Percentiles rank a stretch among this genome's conserved stretches.
Conservation (phyloP, 2,113 vertebrate species). For the Coturnix japonica region DNA sequence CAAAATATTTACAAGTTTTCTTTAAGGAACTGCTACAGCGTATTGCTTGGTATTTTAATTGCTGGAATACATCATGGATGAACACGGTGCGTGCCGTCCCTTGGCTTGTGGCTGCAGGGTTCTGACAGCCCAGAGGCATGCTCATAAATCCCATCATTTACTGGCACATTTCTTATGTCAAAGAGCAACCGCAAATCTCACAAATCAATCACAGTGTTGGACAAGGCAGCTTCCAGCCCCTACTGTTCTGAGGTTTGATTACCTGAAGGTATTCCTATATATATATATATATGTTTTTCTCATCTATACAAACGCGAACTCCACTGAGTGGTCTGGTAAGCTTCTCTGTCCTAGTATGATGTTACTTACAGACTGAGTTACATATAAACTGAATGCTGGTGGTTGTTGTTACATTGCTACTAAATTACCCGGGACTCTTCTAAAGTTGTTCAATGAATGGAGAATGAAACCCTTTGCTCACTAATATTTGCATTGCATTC, state of each 20-base stretch:
- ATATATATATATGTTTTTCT: neutral
- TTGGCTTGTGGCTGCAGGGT: rapidly evolving
- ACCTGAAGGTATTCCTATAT: neutral
- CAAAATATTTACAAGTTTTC: neutral
- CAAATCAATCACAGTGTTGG: neutral
- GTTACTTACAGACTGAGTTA: neutral
- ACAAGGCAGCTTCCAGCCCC: neutral
- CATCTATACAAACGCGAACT: neutral
- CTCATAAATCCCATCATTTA: neutral
- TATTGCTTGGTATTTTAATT: neutral
- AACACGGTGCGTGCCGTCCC: neutral
- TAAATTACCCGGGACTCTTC: neutral
- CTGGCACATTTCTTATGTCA: neutral
- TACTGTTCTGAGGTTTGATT: neutral
- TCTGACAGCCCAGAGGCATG: rapidly evolving
- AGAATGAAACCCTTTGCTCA: neutral
- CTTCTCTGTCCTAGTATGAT: neutral
- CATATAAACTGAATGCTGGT: neutral
- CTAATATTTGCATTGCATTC: neutral
- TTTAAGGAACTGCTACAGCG: neutral
- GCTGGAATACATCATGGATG: rapidly evolving
- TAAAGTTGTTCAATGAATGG: rapidly evolving
- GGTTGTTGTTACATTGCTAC: neutral
- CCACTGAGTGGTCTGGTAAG: neutral
- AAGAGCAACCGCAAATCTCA: neutral